Conservation (phyloP, 2,888 invertebrate genomes). For the Ectobius pallidus region DNA sequence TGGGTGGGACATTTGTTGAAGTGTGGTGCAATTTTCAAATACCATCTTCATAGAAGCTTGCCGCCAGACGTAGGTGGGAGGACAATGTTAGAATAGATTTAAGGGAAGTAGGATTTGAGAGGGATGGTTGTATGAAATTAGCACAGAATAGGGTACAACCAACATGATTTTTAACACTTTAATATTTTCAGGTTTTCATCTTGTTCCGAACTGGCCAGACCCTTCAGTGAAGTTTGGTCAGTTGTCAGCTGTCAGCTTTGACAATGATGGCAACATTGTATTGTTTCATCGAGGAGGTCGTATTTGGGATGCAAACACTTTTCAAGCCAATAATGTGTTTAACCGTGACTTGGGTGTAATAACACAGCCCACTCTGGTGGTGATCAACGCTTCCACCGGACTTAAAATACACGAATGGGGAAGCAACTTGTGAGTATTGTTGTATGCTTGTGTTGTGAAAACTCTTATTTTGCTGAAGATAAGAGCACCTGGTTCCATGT, state of each 20-base stretch:
- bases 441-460: no score
- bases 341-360: constrained; percentile 65
- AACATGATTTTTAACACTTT: no score
- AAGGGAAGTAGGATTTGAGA: no score
- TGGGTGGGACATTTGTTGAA: no score
- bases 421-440: constrained; percentile 53
- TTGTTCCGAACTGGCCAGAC: constrained; percentile 64
- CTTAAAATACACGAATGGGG: constrained; percentile 71
- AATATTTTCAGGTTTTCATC: constrained; percentile 49
- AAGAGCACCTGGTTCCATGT: no score
- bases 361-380: constrained; percentile 65
- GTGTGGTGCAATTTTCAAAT: no score
- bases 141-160: no score
- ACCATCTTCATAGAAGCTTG: no score
- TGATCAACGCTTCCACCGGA: constrained; percentile 66
- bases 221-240: constrained; percentile 66
- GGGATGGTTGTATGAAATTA: no score
- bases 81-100: no score
- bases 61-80: no score
- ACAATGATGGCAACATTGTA: constrained; percentile 72
- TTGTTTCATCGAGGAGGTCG: constrained; percentile 82
- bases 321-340: constrained; percentile 64
- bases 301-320: constrained; percentile 67
- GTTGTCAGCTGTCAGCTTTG: constrained; percentile 80
- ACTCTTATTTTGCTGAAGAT: no score